Conservation (phyloP, 37 sponge, comb jelly and placozoan species). For the Aphrocallistes beatrix region DNA sequence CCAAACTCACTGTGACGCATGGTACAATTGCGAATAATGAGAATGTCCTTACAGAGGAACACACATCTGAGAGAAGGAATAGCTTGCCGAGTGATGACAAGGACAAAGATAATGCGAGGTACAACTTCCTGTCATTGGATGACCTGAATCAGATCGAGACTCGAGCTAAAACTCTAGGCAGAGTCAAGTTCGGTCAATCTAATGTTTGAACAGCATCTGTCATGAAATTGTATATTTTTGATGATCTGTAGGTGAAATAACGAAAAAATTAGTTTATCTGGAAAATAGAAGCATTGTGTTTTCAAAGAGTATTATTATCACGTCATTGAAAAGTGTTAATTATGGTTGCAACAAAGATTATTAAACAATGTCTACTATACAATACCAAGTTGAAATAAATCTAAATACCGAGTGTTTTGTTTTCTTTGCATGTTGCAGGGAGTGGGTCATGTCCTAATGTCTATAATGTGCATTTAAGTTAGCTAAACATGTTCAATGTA, state of each 20-base stretch:
- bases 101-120: not conserved
- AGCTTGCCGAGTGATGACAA: not conserved
- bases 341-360: too few relatives aligned
- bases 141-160: not conserved
- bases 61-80: not conserved
- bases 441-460: too few relatives aligned
- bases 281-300: not conserved
- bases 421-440: too few relatives aligned
- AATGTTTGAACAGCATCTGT: not conserved
- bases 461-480: too few relatives aligned
- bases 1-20: not conserved
- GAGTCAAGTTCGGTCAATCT: not conserved
- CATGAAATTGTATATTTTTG: not conserved
- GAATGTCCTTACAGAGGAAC: too few relatives aligned
- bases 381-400: too few relatives aligned
- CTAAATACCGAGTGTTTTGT: too few relatives aligned
- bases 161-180: not conserved
- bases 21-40: not conserved
- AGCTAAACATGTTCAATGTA: too few relatives aligned
- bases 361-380: too few relatives aligned
- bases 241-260: not conserved
- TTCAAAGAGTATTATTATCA: not conserved
- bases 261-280: not conserved
- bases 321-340: too few relatives aligned
- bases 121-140: conserved; percentile 4